Percentiles rank a stretch among this genome's conserved stretches.
These are phyloP conservation scores for Leptinotarsa peninsularis DNA, from an alignment of 2,888 invertebrate genomes.

Conservation along the genomic window DNA sequence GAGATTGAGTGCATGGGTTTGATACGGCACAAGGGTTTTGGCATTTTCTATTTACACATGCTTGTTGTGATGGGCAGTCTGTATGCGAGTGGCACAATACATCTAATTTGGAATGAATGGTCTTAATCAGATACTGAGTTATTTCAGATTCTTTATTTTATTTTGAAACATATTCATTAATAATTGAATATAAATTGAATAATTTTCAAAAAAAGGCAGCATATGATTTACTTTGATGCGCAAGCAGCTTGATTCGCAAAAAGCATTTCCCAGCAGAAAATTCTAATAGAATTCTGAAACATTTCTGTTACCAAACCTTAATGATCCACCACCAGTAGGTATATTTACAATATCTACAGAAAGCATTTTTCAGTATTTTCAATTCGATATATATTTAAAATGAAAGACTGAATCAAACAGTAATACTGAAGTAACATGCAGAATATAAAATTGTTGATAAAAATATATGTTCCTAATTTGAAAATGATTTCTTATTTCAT, in stretches of 20 bases:
- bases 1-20: constrained; percentile 79
- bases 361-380: not conserved
- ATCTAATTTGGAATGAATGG: constrained; percentile 65
- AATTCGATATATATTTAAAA: not conserved
- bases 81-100: constrained; percentile 83
- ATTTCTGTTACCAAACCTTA: not conserved
- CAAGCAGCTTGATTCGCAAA: constrained; percentile 5
- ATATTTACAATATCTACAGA: constrained; percentile 17
- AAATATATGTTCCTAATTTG: not conserved
- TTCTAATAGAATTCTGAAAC: not conserved
- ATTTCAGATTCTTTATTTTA: not conserved
- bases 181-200: not conserved
- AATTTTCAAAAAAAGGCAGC: not conserved
- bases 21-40: constrained; percentile 83
- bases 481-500: not conserved
- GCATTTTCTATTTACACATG: constrained; percentile 84
- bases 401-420: not conserved
- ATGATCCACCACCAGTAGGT: constrained; percentile 7
- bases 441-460: not conserved
- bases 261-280: not conserved
- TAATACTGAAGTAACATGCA: constrained; percentile 7
- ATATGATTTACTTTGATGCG: not conserved
- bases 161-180: constrained; percentile 5
- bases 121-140: constrained; percentile 1
- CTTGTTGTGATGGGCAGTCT: constrained; percentile 82